phyloP scores from a whole-genome alignment of 2,888 invertebrate species.

The Brachypalpus laphriformis region DNA sequence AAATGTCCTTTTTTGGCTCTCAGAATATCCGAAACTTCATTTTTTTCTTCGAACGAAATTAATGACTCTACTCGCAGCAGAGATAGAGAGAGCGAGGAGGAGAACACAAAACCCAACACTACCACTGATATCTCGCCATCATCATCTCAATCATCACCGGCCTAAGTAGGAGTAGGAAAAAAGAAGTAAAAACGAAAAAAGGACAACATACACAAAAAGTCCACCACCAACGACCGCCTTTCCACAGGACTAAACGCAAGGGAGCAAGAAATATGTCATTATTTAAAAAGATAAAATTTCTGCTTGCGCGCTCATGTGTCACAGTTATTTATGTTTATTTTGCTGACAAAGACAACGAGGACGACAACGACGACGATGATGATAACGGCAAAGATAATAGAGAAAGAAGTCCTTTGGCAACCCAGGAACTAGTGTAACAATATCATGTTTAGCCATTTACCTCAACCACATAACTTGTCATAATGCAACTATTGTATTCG shows the following conservation, averaged over 20 bases:
- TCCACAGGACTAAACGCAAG: constrained; percentile 31
- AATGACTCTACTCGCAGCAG: constrained; percentile 36
- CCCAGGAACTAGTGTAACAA: constrained; percentile 40
- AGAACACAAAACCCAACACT: constrained; percentile 16
- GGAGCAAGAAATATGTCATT: constrained; percentile 72
- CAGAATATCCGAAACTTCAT: constrained; percentile 29
- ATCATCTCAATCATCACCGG: constrained; percentile 57
- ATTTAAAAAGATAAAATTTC: constrained; percentile 74
- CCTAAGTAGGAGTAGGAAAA: constrained; percentile 10
- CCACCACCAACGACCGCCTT: no score
- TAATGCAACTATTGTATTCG: neutral
- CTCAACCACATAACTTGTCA: neutral
- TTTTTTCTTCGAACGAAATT: constrained; percentile 63
- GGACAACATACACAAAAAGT: constrained; percentile 10
- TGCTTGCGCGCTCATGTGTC: constrained; percentile 73
- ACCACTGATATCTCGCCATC: constrained; percentile 62
- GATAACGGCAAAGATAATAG: constrained; percentile 61
- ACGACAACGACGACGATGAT: constrained; percentile 31
- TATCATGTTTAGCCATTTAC: constrained; percentile 23
- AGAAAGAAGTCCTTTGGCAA: constrained; percentile 25
- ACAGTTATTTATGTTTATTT: constrained; percentile 70
- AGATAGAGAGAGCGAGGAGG: neutral
- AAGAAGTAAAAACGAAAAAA: constrained; percentile 2
- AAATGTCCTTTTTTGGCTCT: constrained; percentile 52
- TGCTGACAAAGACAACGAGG: constrained; percentile 52